These are phyloP conservation scores for Dendrophyllia cribrosa DNA, from an alignment of 64 coral and sea anemone species.

Conservation along the genomic window DNA sequence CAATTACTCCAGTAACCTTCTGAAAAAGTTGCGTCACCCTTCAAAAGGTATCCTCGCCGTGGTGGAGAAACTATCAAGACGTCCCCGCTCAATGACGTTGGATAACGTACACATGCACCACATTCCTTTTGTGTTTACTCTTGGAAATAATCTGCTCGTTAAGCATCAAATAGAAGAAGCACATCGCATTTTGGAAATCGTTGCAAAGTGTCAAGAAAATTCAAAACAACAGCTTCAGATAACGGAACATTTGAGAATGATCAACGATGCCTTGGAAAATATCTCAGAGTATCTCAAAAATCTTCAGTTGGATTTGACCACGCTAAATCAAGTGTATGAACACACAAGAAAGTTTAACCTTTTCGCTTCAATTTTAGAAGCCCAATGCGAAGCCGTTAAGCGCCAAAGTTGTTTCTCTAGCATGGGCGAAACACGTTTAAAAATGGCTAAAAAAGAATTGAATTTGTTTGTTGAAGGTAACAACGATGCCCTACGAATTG, in stretches of 20 bases:
- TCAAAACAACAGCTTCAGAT: neutral
- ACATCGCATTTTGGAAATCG: neutral
- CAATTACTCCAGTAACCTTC: neutral
- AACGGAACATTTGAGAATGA: neutral
- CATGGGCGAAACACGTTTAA: neutral
- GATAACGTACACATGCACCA: neutral
- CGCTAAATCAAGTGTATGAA: neutral
- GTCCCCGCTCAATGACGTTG: neutral
- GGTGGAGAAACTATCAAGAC: neutral
- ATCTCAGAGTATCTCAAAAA: neutral
- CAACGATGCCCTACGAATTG: neutral
- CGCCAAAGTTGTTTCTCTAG: neutral
- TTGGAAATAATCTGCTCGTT: neutral
- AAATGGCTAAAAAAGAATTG: neutral
- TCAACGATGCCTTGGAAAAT: neutral
- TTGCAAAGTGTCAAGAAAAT: neutral
- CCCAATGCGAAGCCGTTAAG: neutral
- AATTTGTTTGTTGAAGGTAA: neutral
- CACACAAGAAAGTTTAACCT: constrained; percentile 3
- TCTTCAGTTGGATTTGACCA: neutral
- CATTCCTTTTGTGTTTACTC: neutral
- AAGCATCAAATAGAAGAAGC: neutral
- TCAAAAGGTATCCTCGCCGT: neutral
- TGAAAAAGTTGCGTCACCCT: neutral
- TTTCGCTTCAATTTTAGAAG: constrained; percentile 4